Evolutionary conservation across 2,797 vertebrate genomes (phyloP).

Genomic region (Leptoclinus maculatus): DNA sequence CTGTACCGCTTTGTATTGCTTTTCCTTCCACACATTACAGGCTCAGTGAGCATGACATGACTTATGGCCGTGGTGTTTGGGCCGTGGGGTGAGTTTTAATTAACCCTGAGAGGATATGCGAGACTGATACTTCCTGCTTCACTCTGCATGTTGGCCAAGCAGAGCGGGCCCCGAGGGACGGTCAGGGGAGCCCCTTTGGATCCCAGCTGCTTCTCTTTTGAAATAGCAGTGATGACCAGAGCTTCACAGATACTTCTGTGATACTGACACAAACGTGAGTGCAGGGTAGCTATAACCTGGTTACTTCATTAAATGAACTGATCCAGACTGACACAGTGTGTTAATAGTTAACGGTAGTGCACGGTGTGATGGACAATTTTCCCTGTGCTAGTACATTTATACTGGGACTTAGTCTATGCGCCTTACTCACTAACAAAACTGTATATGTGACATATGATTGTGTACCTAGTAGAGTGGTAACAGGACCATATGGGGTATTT

Average conservation of each 20-base stretch:
- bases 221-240: not conserved
- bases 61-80: constrained; percentile 49
- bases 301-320: not conserved
- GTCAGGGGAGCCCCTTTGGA: constrained; percentile 10
- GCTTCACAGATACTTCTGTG: not conserved
- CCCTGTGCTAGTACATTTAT: too few relatives aligned
- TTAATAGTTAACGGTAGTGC: too few relatives aligned
- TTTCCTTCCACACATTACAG: constrained; percentile 43
- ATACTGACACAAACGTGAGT: not conserved
- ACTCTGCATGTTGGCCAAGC: constrained; percentile 42
- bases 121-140: constrained; percentile 36
- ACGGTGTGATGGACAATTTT: too few relatives aligned
- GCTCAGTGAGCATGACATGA: constrained; percentile 57
- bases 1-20: constrained; percentile 40
- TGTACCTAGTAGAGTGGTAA: too few relatives aligned
- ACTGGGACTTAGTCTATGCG: too few relatives aligned
- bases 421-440: too few relatives aligned
- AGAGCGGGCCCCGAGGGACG: not conserved
- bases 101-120: constrained; percentile 45
- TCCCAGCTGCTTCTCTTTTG: constrained; percentile 19
- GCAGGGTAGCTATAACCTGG: not conserved
- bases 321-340: too few relatives aligned
- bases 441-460: too few relatives aligned
- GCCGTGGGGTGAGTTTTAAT: constrained; percentile 47
- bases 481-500: too few relatives aligned